Conservation (phyloP, 1,140 invertebrate genomes). For the Drosophila funebris region DNA sequence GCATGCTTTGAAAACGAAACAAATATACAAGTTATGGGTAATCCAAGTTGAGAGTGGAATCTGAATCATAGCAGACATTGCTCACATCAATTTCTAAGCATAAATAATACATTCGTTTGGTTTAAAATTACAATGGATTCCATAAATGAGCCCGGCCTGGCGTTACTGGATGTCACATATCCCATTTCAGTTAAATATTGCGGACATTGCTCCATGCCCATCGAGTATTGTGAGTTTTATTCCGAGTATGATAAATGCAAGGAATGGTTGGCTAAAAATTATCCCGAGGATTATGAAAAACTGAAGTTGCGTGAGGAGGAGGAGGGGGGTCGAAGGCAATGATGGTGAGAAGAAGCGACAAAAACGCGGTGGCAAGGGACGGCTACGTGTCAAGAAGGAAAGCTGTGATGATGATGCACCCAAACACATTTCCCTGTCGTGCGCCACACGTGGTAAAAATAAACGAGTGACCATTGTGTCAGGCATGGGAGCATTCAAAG, state of each 20-base stretch:
- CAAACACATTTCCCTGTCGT: slow-evolving; percentile 92
- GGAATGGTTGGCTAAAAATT: slow-evolving; percentile 96
- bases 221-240: slow-evolving; percentile 99
- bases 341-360: slow-evolving; percentile 32
- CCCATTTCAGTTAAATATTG: slow-evolving; percentile 95
- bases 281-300: slow-evolving; percentile 96
- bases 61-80: slow-evolving; percentile 6
- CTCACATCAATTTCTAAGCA: background rate
- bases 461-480: slow-evolving; percentile 97
- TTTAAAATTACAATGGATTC: slow-evolving; percentile 19
- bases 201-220: slow-evolving; percentile 96
- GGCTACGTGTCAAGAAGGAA: slow-evolving; percentile 14
- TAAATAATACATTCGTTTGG: slow-evolving; percentile 4
- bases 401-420: slow-evolving; percentile 90
- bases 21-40: too few relatives aligned
- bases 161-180: slow-evolving; percentile 85
- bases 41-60: background rate
- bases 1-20: too few relatives aligned
- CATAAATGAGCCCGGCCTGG: background rate
- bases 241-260: slow-evolving; percentile 98
- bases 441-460: slow-evolving; percentile 97
- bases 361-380: slow-evolving; percentile 29
- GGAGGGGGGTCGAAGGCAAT: slow-evolving; percentile 4
- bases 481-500: slow-evolving; percentile 94
- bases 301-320: slow-evolving; percentile 85